These are phyloP conservation scores for Cryptocheilus praepositus DNA, from an alignment of 2,888 invertebrate species.

Conservation along the genomic window DNA sequence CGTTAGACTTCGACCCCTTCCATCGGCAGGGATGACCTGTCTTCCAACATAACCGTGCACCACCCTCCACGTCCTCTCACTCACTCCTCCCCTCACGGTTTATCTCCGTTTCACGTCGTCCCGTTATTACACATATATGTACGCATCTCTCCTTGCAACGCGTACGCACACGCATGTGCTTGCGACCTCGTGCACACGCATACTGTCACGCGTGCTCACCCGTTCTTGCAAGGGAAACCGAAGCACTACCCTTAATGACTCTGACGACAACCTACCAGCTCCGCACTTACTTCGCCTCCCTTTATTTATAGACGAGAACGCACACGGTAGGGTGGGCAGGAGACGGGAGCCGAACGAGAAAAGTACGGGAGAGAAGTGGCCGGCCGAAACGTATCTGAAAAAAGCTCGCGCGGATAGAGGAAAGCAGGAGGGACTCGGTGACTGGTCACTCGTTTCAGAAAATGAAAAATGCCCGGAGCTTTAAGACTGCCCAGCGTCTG, in stretches of 20 bases:
- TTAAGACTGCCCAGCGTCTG: constrained; percentile 17
- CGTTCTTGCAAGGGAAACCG: constrained; percentile 50
- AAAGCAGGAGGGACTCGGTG: constrained; percentile 18
- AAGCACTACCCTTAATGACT: constrained; percentile 72
- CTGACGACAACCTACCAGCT: constrained; percentile 57
- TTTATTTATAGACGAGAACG: constrained; percentile 56
- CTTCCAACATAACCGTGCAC: constrained; percentile 34
- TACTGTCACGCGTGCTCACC: constrained; percentile 16
- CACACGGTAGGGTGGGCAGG: constrained; percentile 1
- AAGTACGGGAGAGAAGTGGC: constrained; percentile 26
- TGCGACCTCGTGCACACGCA: constrained; percentile 16
- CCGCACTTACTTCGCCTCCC: constrained; percentile 55
- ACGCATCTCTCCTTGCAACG: constrained; percentile 1
- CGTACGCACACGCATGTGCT: not conserved
- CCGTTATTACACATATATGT: not conserved
- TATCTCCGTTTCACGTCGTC: not conserved
- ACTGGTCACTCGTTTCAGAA: constrained; percentile 47
- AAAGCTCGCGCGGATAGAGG: not conserved
- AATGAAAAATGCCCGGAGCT: constrained; percentile 57
- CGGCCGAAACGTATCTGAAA: constrained; percentile 10
- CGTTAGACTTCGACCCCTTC: constrained; percentile 36
- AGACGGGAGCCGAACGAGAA: not conserved
- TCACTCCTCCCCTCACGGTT: not conserved
- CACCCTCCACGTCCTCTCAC: not conserved
- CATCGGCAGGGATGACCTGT: constrained; percentile 37